Evolutionary conservation across 2,113 vertebrate genomes (phyloP), one percentile per base, ranked within the genome.

Genomic region (Pachyramphus minor): DNA sequence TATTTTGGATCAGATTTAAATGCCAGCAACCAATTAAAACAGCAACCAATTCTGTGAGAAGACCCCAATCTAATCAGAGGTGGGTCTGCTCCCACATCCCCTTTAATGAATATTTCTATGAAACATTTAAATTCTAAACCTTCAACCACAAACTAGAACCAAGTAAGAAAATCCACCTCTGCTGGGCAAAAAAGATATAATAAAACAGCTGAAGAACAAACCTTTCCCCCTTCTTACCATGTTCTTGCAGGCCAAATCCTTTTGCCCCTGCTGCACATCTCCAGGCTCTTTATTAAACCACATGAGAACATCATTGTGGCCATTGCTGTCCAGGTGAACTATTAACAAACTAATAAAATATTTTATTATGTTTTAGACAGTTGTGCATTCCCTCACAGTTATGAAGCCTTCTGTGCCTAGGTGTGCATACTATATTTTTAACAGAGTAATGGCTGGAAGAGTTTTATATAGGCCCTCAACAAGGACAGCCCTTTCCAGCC

Each of bases 261-360:
- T 95, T 78, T 42, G 5, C 33, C 10, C 7, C 12, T 39, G 20
- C 31, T 72, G 37, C 37, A 6, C 28, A 52, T 4, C 23, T 74
- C 9, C 27, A 59, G 33, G 8, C 3, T 76, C 9, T 52, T 47
- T 68, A 25, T 62, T 69, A 22, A 33, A 31, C 10, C 10, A 11
- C 0, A 0, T 12, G 7, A 25, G 5, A 41, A 14, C 8, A 72
- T 67, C 49, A 60, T 14, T 23, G 12, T 37, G 55, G 20, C 3
- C 15, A 35, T 21, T 76, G 31, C 9, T 89, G 31, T 42, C 41
- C 44, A 59, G 30, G 9, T 23, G 87, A 84, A n/a, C 2, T 2
- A 45, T 49, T 8, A 55, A 55, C 9, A 63, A 87, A n/a, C 6
- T 3, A 64, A 44, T 24, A 3, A 86, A 67, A 52, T 52, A n/a